Evolutionary conservation across 2,113 vertebrate species (phyloP).

Genomic region (Emydura subglobosa): DNA sequence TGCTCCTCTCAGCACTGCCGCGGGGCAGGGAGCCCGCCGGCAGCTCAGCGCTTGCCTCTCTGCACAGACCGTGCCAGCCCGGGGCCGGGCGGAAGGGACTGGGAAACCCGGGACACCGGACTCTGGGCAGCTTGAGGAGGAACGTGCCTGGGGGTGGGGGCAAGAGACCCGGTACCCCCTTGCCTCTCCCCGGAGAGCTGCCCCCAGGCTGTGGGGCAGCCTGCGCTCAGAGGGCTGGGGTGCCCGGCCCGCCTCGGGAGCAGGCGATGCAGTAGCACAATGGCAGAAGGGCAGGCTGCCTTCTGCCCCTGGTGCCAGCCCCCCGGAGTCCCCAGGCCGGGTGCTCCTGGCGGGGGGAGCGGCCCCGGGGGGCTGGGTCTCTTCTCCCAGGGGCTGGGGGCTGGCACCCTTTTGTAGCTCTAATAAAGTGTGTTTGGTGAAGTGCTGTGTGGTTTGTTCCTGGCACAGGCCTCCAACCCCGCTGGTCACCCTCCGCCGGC

Average conservation of each 20-base stretch:
- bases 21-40: slow-evolving; percentile 10
- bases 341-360: not conserved
- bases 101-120: not conserved
- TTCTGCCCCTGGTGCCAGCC: too few relatives aligned
- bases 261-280: not conserved
- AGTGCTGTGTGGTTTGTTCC: slow-evolving; percentile 82
- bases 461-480: slow-evolving; percentile 57
- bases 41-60: slow-evolving; percentile 2
- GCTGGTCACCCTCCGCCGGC: not conserved
- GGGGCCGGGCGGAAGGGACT: slow-evolving; percentile 26
- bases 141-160: not conserved
- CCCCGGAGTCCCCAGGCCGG: not conserved
- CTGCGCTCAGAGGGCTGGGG: too few relatives aligned
- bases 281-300: too few relatives aligned
- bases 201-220: not conserved
- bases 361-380: not conserved
- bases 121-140: not conserved
- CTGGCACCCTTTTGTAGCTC: slow-evolving; percentile 78
- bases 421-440: slow-evolving; percentile 86
- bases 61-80: not conserved
- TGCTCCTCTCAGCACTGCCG: slow-evolving; percentile 40
- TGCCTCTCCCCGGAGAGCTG: not conserved
- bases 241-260: not conserved
- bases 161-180: not conserved
- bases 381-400: not conserved